Evolutionary conservation across 2,888 invertebrate species (phyloP).

Genomic region (Myopa tessellatipennis): DNA sequence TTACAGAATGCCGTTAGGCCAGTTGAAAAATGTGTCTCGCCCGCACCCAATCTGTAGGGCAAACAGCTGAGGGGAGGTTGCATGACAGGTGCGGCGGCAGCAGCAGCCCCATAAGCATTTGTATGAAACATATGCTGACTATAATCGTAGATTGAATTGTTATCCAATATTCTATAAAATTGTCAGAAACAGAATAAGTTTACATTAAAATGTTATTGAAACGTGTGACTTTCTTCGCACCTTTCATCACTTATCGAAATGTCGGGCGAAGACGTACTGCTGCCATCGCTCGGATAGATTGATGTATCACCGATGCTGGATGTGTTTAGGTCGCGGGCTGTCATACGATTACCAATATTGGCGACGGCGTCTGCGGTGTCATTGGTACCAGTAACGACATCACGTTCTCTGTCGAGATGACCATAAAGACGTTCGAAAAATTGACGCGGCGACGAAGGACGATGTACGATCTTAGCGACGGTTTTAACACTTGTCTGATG

Average conservation of each 20-base stretch:
- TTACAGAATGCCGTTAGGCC: slow-evolving; percentile 68
- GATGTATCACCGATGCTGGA: slow-evolving; percentile 22
- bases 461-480: slow-evolving; percentile 52
- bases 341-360: slow-evolving; percentile 5
- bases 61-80: slow-evolving; percentile 45
- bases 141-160: slow-evolving; percentile 43
- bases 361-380: neutral
- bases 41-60: slow-evolving; percentile 57
- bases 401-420: slow-evolving; percentile 72
- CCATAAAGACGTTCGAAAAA: slow-evolving; percentile 86
- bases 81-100: slow-evolving; percentile 36
- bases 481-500: slow-evolving; percentile 34
- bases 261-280: slow-evolving; percentile 64
- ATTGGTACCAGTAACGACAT: neutral
- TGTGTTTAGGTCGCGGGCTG: slow-evolving; percentile 33
- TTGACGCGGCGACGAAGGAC: slow-evolving; percentile 82
- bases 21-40: slow-evolving; percentile 63
- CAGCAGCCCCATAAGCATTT: slow-evolving; percentile 49
- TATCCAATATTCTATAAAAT: slow-evolving; percentile 44
- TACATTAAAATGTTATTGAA: neutral
- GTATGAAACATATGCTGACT: slow-evolving; percentile 44
- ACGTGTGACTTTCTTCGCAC: slow-evolving; percentile 43
- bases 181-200: slow-evolving; percentile 20
- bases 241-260: slow-evolving; percentile 64
- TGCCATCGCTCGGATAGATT: slow-evolving; percentile 64